phyloP scores from a whole-genome alignment of 2,113 vertebrate species.

The Axis porcinus region DNA sequence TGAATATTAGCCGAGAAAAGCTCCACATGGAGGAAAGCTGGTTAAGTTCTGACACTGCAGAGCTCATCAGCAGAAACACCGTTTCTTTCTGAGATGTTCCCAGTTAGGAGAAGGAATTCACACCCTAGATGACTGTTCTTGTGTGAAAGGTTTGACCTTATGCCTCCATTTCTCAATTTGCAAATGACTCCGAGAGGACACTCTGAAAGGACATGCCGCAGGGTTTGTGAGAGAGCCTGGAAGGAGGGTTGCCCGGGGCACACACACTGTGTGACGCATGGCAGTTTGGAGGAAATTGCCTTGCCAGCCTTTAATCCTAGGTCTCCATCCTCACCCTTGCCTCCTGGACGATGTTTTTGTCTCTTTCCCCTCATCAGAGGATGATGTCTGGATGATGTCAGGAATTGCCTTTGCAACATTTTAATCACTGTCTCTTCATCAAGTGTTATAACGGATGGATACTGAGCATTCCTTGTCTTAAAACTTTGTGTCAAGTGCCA shows the following conservation, averaged over 20 bases:
- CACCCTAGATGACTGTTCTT: not conserved
- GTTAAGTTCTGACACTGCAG: not conserved
- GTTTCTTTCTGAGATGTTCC: not conserved
- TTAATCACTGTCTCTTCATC: not conserved
- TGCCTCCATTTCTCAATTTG: not conserved
- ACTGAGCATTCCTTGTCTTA: not conserved
- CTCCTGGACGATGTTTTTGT: not conserved
- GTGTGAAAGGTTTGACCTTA: not conserved
- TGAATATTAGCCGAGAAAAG: not conserved
- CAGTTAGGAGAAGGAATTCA: not conserved
- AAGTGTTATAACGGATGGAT: not conserved
- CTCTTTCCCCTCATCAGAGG: not conserved
- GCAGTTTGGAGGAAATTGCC: not conserved
- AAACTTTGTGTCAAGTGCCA: not conserved
- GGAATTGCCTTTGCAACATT: not conserved
- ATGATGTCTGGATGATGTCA: not conserved
- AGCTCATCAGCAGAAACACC: not conserved
- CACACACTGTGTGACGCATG: rapidly evolving
- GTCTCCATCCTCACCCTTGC: not conserved
- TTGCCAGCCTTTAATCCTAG: not conserved
- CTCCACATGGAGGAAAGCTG: not conserved
- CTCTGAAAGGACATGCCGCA: not conserved
- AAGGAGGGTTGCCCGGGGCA: not conserved
- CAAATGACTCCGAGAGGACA: not conserved
- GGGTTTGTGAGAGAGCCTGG: not conserved